These are phyloP conservation scores for Trichogramma evanescens DNA, from an alignment of 2,888 invertebrate genomes.

Conservation along the genomic window DNA sequence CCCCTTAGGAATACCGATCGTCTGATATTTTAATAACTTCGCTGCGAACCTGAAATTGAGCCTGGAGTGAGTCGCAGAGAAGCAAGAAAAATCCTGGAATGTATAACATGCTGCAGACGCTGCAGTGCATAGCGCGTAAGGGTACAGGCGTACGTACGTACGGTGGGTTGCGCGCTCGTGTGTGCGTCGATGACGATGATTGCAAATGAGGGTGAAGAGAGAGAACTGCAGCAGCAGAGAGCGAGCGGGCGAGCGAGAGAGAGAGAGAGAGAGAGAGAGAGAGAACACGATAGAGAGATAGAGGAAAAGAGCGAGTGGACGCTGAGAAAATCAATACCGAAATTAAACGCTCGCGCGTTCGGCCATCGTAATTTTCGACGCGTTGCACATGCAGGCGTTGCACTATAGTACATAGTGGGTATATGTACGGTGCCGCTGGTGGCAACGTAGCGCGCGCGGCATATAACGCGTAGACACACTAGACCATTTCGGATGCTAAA, in stretches of 20 bases:
- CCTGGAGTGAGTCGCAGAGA: no score
- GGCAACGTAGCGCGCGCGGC: neutral
- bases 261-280: neutral
- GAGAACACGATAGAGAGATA: neutral
- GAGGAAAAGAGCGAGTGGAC: neutral
- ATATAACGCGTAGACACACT: neutral
- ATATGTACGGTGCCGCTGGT: no score
- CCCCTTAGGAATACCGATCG: no score
- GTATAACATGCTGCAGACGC: no score
- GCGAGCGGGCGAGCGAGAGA: neutral
- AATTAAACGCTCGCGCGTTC: slow-evolving; percentile 14
- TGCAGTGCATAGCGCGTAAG: no score
- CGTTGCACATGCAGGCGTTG: no score
- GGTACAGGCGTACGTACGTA: neutral
- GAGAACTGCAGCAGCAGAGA: slow-evolving; percentile 5
- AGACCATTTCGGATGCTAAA: slow-evolving; percentile 3
- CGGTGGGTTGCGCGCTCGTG: neutral
- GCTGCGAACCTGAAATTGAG: no score
- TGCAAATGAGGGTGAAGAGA: slow-evolving; percentile 8
- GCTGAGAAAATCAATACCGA: slow-evolving; percentile 17
- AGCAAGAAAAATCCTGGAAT: no score
- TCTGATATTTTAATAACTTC: no score
- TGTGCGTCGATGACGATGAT: slow-evolving; percentile 15
- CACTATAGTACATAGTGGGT: no score
- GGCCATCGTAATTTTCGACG: slow-evolving; percentile 10